Evolutionary conservation across 2,888 invertebrate genomes (phyloP), one percentile per base, ranked within the genome.

Genomic region (Idaea straminata): DNA sequence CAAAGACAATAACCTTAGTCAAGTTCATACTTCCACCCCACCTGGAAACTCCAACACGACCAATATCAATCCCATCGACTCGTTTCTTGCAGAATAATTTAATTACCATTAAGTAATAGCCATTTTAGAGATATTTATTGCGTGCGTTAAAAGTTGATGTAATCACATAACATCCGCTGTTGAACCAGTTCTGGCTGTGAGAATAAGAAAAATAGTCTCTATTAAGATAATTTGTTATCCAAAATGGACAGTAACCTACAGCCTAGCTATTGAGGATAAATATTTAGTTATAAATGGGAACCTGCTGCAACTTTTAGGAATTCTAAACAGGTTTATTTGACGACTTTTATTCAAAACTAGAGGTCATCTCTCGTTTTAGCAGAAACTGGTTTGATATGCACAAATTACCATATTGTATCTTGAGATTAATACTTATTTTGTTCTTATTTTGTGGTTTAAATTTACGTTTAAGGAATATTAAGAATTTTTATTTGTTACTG

Each of bases 21-120:
- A 74, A 67, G 66, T 61, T 34, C 70, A 69, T 35, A 68, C 67
- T 3, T 62, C 77, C 2, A 77, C 78, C 4, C 68, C 74, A 5
- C 74, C 76, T 57, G 72, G 76, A 3, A 69, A 77, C 16, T 66
- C 75, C 47, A 68, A 68, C 36, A 58, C 72, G 4, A 79, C 79
- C 5, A 84, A 84, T 62, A 83, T 86, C 65, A 84, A 83, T 64
- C 85, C 88, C 0, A 87, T 92, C 63, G 89, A 91, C 72, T 85
- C 83, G 6, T 92, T 92, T 69, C 81, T 92, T 66, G 90, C 91
- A 62, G 90, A 92, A 63, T 89, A 83, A 80, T 64, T 61, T 62
- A 61, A 47, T 47, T 4, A 7, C 10, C 13, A 10, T 47, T 10
- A 47, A 47, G 47, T 10, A 10, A 25, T 64, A 62, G 13, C 38